Conservation (phyloP, 2,888 invertebrate genomes). For the Trichacis sp. region DNA sequence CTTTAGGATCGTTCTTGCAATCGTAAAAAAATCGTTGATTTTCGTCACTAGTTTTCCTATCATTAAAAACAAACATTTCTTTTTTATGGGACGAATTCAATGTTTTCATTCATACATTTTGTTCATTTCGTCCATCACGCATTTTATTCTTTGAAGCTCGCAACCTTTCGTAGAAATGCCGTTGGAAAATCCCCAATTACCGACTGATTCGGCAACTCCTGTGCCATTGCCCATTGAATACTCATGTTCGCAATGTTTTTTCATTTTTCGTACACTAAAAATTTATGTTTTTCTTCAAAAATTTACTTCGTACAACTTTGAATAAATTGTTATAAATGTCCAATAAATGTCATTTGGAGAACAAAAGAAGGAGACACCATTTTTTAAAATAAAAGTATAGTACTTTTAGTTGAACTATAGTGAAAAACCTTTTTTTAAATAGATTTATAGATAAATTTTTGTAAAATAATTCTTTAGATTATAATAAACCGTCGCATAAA, state of each 20-base stretch:
- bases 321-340: too few relatives aligned
- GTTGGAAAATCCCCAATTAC: conserved; percentile 63
- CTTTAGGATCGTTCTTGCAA: conserved; percentile 53
- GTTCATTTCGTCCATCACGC: conserved; percentile 58
- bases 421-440: too few relatives aligned
- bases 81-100: too few relatives aligned
- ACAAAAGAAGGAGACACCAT: too few relatives aligned
- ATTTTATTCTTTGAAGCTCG: conserved; percentile 56
- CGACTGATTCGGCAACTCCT: conserved; percentile 59
- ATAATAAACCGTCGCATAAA: too few relatives aligned
- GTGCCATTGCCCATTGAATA: conserved; percentile 57
- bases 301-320: too few relatives aligned
- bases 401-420: too few relatives aligned
- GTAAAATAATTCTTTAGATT: too few relatives aligned
- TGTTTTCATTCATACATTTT: conserved; percentile 48
- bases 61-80: background rate
- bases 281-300: too few relatives aligned
- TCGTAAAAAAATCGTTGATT: conserved; percentile 52
- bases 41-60: conserved; percentile 39
- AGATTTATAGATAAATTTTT: too few relatives aligned
- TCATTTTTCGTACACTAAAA: conserved; percentile 2
- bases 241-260: conserved; percentile 47
- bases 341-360: too few relatives aligned
- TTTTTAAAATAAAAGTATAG: too few relatives aligned
- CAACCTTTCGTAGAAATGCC: conserved; percentile 51